Evolutionary conservation across 2,113 vertebrate species (phyloP).

Genomic region (Rallus limicola): DNA sequence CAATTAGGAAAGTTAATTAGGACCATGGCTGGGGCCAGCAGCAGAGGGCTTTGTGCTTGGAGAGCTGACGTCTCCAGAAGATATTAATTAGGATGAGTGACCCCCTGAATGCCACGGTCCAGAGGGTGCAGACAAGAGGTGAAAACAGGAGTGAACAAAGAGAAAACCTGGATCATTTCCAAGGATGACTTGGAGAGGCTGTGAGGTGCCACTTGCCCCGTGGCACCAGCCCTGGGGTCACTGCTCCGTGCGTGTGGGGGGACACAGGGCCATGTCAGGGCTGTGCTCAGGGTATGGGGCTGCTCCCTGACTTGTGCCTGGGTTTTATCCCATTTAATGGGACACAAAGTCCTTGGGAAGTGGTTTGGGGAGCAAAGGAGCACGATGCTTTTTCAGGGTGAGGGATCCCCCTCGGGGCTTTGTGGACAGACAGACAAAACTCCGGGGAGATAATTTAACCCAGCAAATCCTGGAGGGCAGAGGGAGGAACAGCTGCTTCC

Average conservation of each 20-base stretch:
- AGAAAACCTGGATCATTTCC: not conserved
- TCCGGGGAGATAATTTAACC: not conserved
- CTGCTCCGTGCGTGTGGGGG: accelerated
- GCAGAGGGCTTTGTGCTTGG: not conserved
- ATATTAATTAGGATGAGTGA: not conserved
- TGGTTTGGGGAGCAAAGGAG: not conserved
- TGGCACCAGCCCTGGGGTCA: not conserved
- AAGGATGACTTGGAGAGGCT: not conserved
- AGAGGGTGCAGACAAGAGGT: not conserved
- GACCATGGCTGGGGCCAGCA: not conserved
- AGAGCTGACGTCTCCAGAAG: not conserved
- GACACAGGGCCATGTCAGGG: not conserved
- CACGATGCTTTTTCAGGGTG: accelerated
- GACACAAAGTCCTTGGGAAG: accelerated
- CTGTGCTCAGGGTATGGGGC: accelerated
- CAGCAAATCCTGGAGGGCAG: accelerated
- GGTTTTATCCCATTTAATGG: not conserved
- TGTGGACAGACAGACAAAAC: not conserved
- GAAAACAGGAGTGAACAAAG: not conserved
- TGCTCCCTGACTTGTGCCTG: accelerated
- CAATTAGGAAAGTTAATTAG: constrained; percentile 27
- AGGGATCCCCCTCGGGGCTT: not conserved
- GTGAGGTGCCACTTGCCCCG: accelerated
- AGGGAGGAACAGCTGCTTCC: not conserved
- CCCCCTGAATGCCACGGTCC: not conserved